A percentile compares a stretch with the other conserved stretches of the same genome.
These are phyloP conservation scores for Panthera leo DNA, from an alignment of 2,113 vertebrate species.

Conservation along the genomic window DNA sequence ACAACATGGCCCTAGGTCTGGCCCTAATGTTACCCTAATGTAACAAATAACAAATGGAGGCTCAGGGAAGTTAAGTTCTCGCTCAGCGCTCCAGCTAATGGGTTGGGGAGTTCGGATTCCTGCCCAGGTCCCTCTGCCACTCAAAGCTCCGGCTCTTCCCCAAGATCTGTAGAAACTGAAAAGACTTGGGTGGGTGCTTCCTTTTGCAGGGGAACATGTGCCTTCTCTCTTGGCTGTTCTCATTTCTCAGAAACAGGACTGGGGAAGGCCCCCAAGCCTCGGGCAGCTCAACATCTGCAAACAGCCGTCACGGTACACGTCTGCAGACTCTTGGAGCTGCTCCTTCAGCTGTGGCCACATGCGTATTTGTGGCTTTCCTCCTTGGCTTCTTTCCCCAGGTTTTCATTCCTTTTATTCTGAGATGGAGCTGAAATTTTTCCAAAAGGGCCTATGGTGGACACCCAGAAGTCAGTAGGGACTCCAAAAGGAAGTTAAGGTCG, in stretches of 20 bases:
- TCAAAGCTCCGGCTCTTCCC: background rate
- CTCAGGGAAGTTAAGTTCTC: background rate
- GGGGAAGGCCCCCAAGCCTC: background rate
- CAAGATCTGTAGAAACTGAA: background rate
- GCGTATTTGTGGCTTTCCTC: slow-evolving; percentile 70
- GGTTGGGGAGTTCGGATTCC: background rate
- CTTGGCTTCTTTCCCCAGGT: slow-evolving; percentile 63
- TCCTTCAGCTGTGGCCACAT: slow-evolving; percentile 48
- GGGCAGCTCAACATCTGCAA: slow-evolving; percentile 24
- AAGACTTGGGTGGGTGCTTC: background rate
- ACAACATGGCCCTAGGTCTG: accelerated
- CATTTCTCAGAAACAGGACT: background rate
- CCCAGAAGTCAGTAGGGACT: slow-evolving; percentile 71
- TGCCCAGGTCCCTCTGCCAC: background rate
- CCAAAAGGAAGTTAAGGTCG: slow-evolving; percentile 66
- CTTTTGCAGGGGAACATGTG: background rate
- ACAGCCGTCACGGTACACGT: background rate
- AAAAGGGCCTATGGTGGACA: slow-evolving; percentile 63
- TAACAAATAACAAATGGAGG: background rate
- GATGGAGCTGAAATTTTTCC: slow-evolving; percentile 68
- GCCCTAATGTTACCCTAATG: background rate
- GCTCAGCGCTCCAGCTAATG: background rate
- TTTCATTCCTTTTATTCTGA: slow-evolving; percentile 72
- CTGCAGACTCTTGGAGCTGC: background rate
- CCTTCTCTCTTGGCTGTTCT: background rate